A percentile compares a stretch with the other conserved stretches of the same genome.
phyloP scores from a whole-genome alignment of 2,888 invertebrate genomes.

The Congeria kusceri region DNA sequence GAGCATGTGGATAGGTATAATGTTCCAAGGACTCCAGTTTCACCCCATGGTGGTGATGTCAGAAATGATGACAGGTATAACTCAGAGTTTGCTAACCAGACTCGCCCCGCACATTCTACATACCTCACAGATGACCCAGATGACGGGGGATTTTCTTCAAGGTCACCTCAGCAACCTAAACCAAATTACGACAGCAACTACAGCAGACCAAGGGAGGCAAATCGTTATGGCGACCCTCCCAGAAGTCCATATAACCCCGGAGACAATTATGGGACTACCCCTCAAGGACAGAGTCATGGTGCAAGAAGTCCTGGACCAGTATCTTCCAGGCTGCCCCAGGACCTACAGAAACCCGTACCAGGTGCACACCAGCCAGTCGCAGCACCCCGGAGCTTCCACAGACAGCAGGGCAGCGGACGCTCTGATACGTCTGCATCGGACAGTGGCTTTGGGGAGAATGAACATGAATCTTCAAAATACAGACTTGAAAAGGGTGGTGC shows the following conservation, averaged over 20 bases:
- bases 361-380: conserved; percentile 27
- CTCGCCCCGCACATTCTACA: conserved; percentile 32
- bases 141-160: conserved; percentile 28
- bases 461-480: conserved; percentile 38
- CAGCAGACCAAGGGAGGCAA: conserved; percentile 20
- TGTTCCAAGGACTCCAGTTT: conserved; percentile 19
- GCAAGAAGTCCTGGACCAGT: conserved; percentile 5
- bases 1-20: not conserved
- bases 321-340: conserved; percentile 8
- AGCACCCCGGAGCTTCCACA: conserved; percentile 55
- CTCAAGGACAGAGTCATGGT: conserved; percentile 3
- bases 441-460: conserved; percentile 68
- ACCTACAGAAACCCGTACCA: not conserved
- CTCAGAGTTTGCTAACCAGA: conserved; percentile 1
- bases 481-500: conserved; percentile 21
- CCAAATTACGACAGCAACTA: conserved; percentile 41
- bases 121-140: conserved; percentile 57
- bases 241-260: conserved; percentile 14
- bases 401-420: conserved; percentile 69
- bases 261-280: conserved; percentile 30
- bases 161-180: not conserved
- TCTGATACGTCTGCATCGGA: conserved; percentile 65
- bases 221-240: conserved; percentile 29
- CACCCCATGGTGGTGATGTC: not conserved
- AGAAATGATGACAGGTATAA: conserved; percentile 2